phyloP scores from a whole-genome alignment of 2,797 vertebrate genomes.

The Alfaro cultratus region DNA sequence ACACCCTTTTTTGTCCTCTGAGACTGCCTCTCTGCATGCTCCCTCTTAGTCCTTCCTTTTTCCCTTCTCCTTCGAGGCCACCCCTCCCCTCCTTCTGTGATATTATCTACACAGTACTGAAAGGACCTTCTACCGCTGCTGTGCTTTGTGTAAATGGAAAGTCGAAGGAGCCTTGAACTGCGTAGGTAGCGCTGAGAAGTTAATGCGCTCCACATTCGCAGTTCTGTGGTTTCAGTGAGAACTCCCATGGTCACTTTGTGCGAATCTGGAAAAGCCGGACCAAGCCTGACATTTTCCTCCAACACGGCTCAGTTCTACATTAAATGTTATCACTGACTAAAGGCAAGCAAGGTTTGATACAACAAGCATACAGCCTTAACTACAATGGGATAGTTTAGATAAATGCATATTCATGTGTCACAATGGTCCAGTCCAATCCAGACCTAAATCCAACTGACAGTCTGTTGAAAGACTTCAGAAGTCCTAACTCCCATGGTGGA shows the following conservation, averaged over 20 bases:
- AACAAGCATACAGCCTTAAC: neutral
- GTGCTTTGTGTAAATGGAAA: slow-evolving; percentile 17
- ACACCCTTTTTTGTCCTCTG: slow-evolving; percentile 19
- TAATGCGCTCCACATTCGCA: neutral
- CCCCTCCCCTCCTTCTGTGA: slow-evolving; percentile 19
- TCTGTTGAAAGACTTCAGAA: neutral
- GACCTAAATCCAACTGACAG: neutral
- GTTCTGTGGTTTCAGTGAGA: slow-evolving; percentile 8
- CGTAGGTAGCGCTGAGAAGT: neutral
- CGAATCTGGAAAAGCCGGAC: slow-evolving; percentile 1
- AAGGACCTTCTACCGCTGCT: slow-evolving; percentile 9
- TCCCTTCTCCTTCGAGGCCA: slow-evolving; percentile 32
- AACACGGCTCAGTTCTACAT: neutral
- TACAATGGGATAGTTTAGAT: neutral
- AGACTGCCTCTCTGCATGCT: slow-evolving; percentile 26
- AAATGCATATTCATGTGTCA: neutral
- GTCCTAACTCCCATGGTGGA: neutral
- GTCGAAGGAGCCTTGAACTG: neutral
- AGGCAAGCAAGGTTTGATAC: neutral
- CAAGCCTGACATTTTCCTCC: slow-evolving; percentile 4
- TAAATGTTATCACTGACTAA: neutral
- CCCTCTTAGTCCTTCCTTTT: slow-evolving; percentile 8
- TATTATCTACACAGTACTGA: slow-evolving; percentile 2
- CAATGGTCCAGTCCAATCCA: neutral
- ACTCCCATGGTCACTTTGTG: neutral